These are phyloP conservation scores for Otolemur crassicaudatus DNA, from an alignment of 2,797 vertebrate species.

Conservation along the genomic window DNA sequence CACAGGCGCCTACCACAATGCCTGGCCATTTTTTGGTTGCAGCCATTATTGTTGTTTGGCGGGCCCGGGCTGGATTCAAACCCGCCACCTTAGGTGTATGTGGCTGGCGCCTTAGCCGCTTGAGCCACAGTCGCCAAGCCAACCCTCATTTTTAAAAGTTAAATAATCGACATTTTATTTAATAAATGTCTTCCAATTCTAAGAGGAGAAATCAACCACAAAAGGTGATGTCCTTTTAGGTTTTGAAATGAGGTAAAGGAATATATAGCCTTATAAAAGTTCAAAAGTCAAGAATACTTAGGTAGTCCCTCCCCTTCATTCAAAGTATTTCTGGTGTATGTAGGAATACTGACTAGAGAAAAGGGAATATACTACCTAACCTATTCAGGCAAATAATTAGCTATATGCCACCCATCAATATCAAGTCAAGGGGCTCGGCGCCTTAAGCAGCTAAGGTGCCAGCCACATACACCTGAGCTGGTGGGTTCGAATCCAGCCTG, in stretches of 20 bases:
- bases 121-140: too few relatives aligned
- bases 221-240: slow-evolving; percentile 20
- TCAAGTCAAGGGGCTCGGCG: neutral
- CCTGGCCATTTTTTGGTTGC: too few relatives aligned
- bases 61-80: too few relatives aligned
- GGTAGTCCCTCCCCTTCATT: neutral
- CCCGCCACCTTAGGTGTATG: too few relatives aligned
- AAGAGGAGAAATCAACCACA: slow-evolving; percentile 35
- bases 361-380: neutral
- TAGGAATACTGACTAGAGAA: neutral
- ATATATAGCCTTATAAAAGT: slow-evolving; percentile 13
- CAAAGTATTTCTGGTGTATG: neutral
- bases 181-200: slow-evolving; percentile 16
- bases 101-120: too few relatives aligned
- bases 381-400: neutral
- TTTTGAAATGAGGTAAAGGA: neutral
- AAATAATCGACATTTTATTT: slow-evolving; percentile 13
- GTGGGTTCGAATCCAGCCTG: too few relatives aligned
- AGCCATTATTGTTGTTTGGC: too few relatives aligned
- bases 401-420: neutral
- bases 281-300: neutral
- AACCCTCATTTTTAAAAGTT: slow-evolving; percentile 31
- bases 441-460: too few relatives aligned
- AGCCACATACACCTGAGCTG: too few relatives aligned
- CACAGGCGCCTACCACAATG: too few relatives aligned